Conservation (phyloP, 2,113 vertebrate species). For the Ptilorrhoa leucosticta region DNA sequence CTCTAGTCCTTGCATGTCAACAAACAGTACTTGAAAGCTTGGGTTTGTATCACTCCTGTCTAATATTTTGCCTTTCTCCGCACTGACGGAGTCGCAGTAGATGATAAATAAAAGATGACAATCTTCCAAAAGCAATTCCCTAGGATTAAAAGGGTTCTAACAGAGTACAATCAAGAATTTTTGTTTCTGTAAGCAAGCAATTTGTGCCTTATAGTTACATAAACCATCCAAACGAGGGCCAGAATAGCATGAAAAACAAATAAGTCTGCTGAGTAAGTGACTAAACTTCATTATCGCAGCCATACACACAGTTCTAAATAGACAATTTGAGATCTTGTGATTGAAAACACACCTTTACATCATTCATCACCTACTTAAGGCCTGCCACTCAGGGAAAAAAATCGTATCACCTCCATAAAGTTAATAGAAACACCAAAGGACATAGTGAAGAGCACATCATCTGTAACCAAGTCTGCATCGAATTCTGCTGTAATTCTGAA, state of each 20-base stretch:
- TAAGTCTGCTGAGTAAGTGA: not conserved
- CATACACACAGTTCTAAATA: not conserved
- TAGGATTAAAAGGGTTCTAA: not conserved
- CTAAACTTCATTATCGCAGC: not conserved
- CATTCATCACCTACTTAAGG: not conserved
- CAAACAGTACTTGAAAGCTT: constrained; percentile 1
- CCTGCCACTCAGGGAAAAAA: not conserved
- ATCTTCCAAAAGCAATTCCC: constrained; percentile 10
- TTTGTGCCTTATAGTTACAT: not conserved
- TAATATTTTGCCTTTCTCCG: not conserved
- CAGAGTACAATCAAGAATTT: not conserved
- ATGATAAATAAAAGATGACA: constrained; percentile 10
- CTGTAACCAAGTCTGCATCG: not conserved
- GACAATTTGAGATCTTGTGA: not conserved
- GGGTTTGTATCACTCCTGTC: not conserved
- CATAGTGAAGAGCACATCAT: fast-evolving
- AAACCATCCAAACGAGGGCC: not conserved
- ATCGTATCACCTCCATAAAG: fast-evolving
- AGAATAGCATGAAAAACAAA: not conserved
- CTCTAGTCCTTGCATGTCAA: not conserved
- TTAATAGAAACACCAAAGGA: not conserved
- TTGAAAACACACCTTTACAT: not conserved
- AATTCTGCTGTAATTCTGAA: not conserved
- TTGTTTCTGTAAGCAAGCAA: not conserved
- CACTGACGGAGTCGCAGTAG: not conserved